These are phyloP conservation scores for Chamaea fasciata DNA, from an alignment of 2,113 vertebrate species.

Conservation along the genomic window DNA sequence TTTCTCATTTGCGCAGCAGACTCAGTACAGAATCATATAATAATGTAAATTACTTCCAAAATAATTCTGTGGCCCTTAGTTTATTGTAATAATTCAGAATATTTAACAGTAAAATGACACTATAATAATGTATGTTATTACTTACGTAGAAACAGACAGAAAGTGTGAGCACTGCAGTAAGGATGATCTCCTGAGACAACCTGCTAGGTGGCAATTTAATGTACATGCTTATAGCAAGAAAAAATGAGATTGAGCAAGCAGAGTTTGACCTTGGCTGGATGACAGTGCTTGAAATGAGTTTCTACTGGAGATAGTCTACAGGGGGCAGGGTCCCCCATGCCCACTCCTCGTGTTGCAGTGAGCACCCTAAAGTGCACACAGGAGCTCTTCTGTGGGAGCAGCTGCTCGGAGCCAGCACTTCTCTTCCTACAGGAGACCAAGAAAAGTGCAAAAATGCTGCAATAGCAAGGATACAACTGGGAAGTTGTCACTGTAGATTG, in stretches of 20 bases:
- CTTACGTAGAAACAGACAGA: background rate
- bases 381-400: background rate
- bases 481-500: background rate
- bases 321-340: rapidly evolving
- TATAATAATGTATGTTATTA: background rate
- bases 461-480: background rate
- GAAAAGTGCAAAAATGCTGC: rapidly evolving
- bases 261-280: background rate
- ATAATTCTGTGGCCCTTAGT: background rate
- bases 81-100: background rate
- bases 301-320: rapidly evolving
- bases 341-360: rapidly evolving
- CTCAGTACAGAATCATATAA: background rate
- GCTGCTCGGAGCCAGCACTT: rapidly evolving
- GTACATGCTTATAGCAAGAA: background rate
- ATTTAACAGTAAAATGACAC: background rate
- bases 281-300: background rate
- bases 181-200: background rate
- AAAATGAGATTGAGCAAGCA: background rate
- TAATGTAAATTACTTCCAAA: background rate
- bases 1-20: background rate
- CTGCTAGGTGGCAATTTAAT: background rate
- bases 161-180: background rate
- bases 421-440: background rate
- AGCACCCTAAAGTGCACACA: rapidly evolving